Evolutionary conservation across 2,888 invertebrate genomes (phyloP).

Genomic region (Cynaeus angustus): DNA sequence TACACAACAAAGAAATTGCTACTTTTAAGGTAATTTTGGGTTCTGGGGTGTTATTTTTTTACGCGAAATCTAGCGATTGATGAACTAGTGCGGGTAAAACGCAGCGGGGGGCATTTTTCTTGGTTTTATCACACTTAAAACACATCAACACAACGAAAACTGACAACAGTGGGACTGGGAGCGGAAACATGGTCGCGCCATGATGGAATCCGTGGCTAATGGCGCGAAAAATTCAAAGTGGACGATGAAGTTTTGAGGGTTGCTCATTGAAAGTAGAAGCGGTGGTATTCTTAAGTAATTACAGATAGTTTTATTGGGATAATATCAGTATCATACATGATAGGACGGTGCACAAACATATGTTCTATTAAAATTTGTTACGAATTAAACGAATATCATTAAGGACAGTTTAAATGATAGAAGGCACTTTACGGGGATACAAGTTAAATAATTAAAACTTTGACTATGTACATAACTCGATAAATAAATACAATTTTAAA

Average conservation of each 20-base stretch:
- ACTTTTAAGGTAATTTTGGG: neutral
- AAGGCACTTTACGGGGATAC: slow-evolving; percentile 58
- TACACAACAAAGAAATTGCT: slow-evolving; percentile 22
- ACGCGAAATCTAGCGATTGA: neutral
- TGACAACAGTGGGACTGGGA: slow-evolving; percentile 70
- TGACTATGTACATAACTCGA: slow-evolving; percentile 50
- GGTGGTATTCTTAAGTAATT: slow-evolving; percentile 16
- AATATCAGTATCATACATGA: slow-evolving; percentile 60
- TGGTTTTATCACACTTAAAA: slow-evolving; percentile 55
- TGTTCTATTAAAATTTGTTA: slow-evolving; percentile 54
- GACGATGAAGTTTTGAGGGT: too few species aligned
- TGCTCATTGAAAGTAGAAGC: too few species aligned
- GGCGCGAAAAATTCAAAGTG: neutral
- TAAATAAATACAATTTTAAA: slow-evolving; percentile 52
- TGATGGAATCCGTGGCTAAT: neutral
- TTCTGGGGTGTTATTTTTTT: slow-evolving; percentile 27
- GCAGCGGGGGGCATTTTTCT: slow-evolving; percentile 32
- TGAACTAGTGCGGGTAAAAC: slow-evolving; percentile 8
- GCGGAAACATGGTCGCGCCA: slow-evolving; percentile 42
- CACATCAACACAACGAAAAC: slow-evolving; percentile 67
- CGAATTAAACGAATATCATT: slow-evolving; percentile 57
- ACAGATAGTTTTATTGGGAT: slow-evolving; percentile 55
- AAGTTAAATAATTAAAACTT: slow-evolving; percentile 48
- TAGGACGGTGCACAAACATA: slow-evolving; percentile 59
- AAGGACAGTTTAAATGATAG: slow-evolving; percentile 49